Conservation (phyloP, 1,140 invertebrate genomes). For the Drosophila insularis region DNA sequence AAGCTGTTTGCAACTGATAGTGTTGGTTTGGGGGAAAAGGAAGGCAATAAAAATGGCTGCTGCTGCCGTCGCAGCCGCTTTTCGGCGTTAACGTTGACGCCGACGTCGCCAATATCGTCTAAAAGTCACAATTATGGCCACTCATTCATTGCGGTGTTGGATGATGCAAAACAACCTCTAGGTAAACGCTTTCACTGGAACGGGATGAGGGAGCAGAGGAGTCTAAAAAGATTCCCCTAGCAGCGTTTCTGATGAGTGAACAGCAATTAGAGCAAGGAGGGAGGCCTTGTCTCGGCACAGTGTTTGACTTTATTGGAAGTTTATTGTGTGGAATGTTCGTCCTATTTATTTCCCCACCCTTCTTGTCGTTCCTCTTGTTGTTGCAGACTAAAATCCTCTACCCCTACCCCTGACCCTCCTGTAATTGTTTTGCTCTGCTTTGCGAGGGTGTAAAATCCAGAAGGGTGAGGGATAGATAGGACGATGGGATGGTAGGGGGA, state of each 20-base stretch:
- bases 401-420: not conserved
- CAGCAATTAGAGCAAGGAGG: slow-evolving; percentile 66
- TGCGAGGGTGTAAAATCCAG: slow-evolving; percentile 4
- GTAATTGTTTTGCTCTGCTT: slow-evolving; percentile 64
- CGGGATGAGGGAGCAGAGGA: not conserved
- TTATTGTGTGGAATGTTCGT: slow-evolving; percentile 69
- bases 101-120: slow-evolving; percentile 49
- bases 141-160: slow-evolving; percentile 79
- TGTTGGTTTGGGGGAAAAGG: not conserved
- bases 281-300: slow-evolving; percentile 27
- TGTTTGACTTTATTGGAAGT: slow-evolving; percentile 75
- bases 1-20: not conserved
- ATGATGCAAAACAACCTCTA: slow-evolving; percentile 60
- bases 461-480: not conserved
- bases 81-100: slow-evolving; percentile 29
- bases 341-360: slow-evolving; percentile 16
- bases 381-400: not conserved
- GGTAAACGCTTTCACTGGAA: not conserved
- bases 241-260: slow-evolving; percentile 62
- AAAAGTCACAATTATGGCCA: slow-evolving; percentile 78
- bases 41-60: slow-evolving; percentile 14
- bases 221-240: slow-evolving; percentile 6
- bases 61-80: not conserved
- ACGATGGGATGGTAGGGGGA: not conserved
- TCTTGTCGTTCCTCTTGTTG: not conserved